These are phyloP conservation scores for Glaucomys volans DNA, from an alignment of 2,113 vertebrate genomes.

Conservation along the genomic window DNA sequence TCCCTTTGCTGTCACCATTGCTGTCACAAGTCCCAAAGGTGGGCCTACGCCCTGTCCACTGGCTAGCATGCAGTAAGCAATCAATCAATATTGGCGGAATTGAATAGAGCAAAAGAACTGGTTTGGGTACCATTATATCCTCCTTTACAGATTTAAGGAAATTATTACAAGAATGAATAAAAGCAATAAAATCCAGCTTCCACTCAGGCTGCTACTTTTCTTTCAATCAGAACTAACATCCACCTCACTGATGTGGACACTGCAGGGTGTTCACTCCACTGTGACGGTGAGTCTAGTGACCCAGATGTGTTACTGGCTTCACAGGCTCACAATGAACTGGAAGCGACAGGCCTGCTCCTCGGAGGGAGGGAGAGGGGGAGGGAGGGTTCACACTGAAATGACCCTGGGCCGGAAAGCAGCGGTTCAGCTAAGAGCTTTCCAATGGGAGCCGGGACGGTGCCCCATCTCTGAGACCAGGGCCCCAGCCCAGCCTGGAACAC, in stretches of 20 bases:
- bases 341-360: background rate
- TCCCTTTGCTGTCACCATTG: too few relatives aligned
- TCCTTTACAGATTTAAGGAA: background rate
- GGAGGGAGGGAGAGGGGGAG: background rate
- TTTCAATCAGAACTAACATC: background rate
- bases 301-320: background rate
- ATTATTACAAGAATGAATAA: background rate
- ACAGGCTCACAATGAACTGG: background rate
- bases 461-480: rapidly evolving
- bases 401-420: background rate
- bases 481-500: too few relatives aligned
- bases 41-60: background rate
- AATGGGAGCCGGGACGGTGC: too few relatives aligned
- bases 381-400: background rate
- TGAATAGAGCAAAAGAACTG: background rate
- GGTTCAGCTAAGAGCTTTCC: background rate
- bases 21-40: background rate
- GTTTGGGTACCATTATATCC: background rate
- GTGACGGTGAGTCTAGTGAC: background rate
- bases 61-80: background rate
- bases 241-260: background rate
- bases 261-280: rapidly evolving
- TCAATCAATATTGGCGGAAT: background rate
- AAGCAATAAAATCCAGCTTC: background rate
- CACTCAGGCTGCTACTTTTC: background rate